Base-by-base conservation (phyloP, 2,113 vertebrate species). In the Mesembrinibis cayennensis region DNA sequence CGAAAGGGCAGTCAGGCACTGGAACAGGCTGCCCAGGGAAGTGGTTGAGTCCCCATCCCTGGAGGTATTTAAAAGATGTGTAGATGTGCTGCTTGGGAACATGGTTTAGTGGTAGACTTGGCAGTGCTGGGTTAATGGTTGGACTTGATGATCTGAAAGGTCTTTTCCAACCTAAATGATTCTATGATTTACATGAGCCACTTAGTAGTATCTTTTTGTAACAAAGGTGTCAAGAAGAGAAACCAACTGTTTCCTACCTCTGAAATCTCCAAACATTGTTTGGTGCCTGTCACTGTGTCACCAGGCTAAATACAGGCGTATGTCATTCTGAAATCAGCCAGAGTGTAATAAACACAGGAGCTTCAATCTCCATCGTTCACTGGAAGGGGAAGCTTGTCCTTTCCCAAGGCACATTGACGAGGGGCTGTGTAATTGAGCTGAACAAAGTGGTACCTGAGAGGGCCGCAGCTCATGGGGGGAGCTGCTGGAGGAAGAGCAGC, bases 391-490 rank as follows among this genome's bases (percentile, higher is more conserved):
- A 27, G 53, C 40, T 56, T n/a, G 30, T 84, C 69, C 32, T 76
- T 89, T 83, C 59, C 21, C 29, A 9, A 38, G 47, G 38, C 42
- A 5, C 4, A 1, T 2, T 56, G 69, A 63, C 3, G 6, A 30
- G 55, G 17, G n/a, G 1, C 49, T 69, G 53, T 92, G 65, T 84
- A 89, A 90, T 23, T 56, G 82, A 95, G 74, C 72, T 77, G 94
- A 95, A 69, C 84, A 87, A 87, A 79, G 10, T 5, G 13, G 59
- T 49, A 1, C 40, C 25, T 4, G 40, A n/a, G 11, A 20, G 18
- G 23, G 23, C 34, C 2, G 4, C 1, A 3, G 11, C 1, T 2
- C 2, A 13, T 1, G 1, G 10, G n/a, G 55, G 71, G 34, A 74
- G 73, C 56, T 66, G 59, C 55, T 1, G 2, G 11, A 34, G 36